phyloP scores from a whole-genome alignment of 2,113 vertebrate species.

The Merops nubicus region DNA sequence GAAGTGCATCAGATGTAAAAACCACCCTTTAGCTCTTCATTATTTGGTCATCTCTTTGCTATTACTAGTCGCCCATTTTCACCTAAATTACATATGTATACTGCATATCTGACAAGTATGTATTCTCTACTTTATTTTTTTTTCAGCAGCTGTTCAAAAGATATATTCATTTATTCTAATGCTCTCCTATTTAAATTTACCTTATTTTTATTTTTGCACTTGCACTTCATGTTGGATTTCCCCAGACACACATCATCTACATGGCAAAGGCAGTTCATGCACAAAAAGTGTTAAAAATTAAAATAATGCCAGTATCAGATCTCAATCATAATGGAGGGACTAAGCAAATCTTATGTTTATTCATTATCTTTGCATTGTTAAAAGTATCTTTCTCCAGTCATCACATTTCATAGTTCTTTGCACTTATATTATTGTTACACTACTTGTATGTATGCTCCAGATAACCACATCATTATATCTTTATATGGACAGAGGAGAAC shows the following conservation, averaged over 20 bases:
- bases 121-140: slow-evolving; percentile 62
- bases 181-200: slow-evolving; percentile 46
- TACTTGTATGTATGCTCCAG: not conserved
- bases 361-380: not conserved
- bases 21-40: slow-evolving; percentile 77
- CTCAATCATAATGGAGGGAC: not conserved
- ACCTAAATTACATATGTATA: slow-evolving; percentile 76
- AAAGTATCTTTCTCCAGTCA: not conserved
- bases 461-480: not conserved
- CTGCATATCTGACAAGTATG: slow-evolving; percentile 58
- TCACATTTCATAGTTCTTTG: not conserved
- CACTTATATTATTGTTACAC: not conserved
- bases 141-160: slow-evolving; percentile 46
- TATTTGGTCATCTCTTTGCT: slow-evolving; percentile 74
- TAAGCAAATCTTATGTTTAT: not conserved
- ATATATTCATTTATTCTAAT: slow-evolving; percentile 36
- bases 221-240: slow-evolving; percentile 25
- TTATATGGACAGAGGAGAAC: not conserved
- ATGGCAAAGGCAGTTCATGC: not conserved
- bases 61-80: slow-evolving; percentile 65
- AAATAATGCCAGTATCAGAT: not conserved
- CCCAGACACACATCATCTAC: not conserved
- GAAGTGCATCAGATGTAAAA: slow-evolving; percentile 78
- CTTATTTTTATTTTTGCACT: slow-evolving; percentile 15
- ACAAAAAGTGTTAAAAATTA: not conserved